Evolutionary conservation across 2,113 vertebrate genomes (phyloP).

Genomic region (Garra rufa): DNA sequence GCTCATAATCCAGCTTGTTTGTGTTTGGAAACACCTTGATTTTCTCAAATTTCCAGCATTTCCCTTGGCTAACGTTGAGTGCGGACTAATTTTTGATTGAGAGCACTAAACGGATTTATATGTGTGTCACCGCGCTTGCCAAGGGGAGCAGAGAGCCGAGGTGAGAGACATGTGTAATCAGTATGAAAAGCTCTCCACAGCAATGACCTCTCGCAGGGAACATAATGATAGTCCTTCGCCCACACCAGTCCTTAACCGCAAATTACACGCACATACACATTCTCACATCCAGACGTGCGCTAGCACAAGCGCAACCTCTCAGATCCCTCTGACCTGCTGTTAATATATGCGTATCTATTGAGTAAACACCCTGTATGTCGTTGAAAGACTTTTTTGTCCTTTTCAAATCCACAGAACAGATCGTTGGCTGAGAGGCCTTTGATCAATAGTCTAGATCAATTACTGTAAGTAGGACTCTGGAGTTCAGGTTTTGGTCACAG

Average conservation of each 20-base stretch:
- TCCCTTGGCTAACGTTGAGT: neutral
- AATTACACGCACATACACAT: slow-evolving; percentile 31
- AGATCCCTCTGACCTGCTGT: neutral
- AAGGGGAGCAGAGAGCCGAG: slow-evolving; percentile 11
- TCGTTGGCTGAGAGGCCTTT: slow-evolving; percentile 9
- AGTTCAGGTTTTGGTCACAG: neutral
- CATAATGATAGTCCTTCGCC: slow-evolving; percentile 46
- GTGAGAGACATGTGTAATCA: slow-evolving; percentile 37
- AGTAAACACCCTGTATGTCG: neutral
- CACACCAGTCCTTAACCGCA: slow-evolving; percentile 13
- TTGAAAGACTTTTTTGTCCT: neutral
- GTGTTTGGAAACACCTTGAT: slow-evolving; percentile 20
- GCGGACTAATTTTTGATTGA: slow-evolving; percentile 8
- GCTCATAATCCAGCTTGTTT: slow-evolving; percentile 6
- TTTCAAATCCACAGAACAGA: neutral
- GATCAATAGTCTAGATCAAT: slow-evolving; percentile 24
- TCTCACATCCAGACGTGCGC: slow-evolving; percentile 24
- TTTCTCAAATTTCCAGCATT: neutral
- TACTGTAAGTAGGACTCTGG: slow-evolving; percentile 28
- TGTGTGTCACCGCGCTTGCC: slow-evolving; percentile 23
- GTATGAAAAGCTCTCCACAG: slow-evolving; percentile 57
- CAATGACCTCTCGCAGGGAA: slow-evolving; percentile 64
- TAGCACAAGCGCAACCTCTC: neutral
- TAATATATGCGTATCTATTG: neutral
- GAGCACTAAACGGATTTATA: neutral